phyloP scores from a whole-genome alignment of 1,140 invertebrate species.

The Stegodyphus dumicola region DNA sequence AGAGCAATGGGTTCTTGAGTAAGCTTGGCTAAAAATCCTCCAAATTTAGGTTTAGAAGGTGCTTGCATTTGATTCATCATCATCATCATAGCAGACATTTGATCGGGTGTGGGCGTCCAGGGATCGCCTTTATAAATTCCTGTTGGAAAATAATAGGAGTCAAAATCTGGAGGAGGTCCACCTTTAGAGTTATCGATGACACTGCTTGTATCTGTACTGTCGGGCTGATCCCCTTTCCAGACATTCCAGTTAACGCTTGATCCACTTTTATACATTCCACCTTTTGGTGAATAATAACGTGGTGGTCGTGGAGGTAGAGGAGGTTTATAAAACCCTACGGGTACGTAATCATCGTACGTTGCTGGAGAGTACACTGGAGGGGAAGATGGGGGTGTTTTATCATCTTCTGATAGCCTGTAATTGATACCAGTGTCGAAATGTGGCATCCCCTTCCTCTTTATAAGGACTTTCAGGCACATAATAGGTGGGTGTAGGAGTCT shows the following conservation, averaged over 20 bases:
- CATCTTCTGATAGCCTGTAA: background rate
- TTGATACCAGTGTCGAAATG: background rate
- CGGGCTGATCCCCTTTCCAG: constrained; percentile 41
- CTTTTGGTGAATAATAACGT: background rate
- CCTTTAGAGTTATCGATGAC: background rate
- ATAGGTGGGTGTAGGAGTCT: constrained; percentile 9
- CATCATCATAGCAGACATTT: constrained; percentile 32
- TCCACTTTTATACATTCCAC: constrained; percentile 29
- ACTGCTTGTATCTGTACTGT: background rate
- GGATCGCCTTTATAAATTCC: constrained; percentile 26
- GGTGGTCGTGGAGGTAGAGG: background rate
- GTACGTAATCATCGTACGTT: background rate
- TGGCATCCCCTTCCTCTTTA: background rate
- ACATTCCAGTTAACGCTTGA: constrained; percentile 45
- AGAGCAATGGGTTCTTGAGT: constrained; percentile 13
- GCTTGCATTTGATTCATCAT: constrained; percentile 30
- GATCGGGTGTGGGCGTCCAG: constrained; percentile 31
- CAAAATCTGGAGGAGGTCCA: constrained; percentile 8
- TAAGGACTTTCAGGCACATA: background rate
- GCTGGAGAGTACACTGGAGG: background rate
- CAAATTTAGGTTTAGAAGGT: background rate
- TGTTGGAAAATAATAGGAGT: constrained; percentile 15
- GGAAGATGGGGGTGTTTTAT: background rate
- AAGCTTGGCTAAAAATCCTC: constrained; percentile 21
- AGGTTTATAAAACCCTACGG: constrained; percentile 1